These are phyloP conservation scores for Atherix ibis DNA, from an alignment of 2,888 invertebrate species.

Conservation along the genomic window DNA sequence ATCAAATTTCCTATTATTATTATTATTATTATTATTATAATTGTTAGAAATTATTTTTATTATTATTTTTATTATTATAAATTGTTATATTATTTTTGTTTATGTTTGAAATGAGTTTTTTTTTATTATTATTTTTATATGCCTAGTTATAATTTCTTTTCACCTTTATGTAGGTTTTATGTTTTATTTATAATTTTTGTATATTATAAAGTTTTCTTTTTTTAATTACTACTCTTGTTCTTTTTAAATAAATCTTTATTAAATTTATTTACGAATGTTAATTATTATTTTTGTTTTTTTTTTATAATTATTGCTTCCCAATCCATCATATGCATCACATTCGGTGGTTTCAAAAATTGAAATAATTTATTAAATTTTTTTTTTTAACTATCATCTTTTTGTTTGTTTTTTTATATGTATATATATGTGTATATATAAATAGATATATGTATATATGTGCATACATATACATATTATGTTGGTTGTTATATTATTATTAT, in stretches of 20 bases:
- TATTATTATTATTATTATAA: too few species aligned
- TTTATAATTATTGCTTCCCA: constrained; percentile 4
- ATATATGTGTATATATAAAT: neutral
- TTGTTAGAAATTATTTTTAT: too few species aligned
- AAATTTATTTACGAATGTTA: constrained; percentile 2
- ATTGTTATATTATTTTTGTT: too few species aligned
- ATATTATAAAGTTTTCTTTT: constrained; percentile 4
- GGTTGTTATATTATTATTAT: too few species aligned
- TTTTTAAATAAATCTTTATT: too few species aligned
- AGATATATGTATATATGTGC: neutral
- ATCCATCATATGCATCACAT: constrained; percentile 22
- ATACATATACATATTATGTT: neutral
- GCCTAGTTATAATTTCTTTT: too few species aligned
- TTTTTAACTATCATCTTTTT: neutral
- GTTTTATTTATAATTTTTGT: constrained; percentile 1
- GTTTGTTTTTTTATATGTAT: neutral
- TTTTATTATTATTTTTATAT: too few species aligned
- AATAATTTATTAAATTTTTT: constrained; percentile 2
- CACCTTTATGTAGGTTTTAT: too few species aligned
- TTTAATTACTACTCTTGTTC: too few species aligned
- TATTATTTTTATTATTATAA: too few species aligned
- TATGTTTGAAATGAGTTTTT: too few species aligned
- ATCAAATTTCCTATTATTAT: too few species aligned
- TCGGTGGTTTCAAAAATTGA: constrained; percentile 28
- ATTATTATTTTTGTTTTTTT: constrained; percentile 3